Base-by-base conservation (phyloP, 1,140 invertebrate genomes). In the Papilio machaon region DNA sequence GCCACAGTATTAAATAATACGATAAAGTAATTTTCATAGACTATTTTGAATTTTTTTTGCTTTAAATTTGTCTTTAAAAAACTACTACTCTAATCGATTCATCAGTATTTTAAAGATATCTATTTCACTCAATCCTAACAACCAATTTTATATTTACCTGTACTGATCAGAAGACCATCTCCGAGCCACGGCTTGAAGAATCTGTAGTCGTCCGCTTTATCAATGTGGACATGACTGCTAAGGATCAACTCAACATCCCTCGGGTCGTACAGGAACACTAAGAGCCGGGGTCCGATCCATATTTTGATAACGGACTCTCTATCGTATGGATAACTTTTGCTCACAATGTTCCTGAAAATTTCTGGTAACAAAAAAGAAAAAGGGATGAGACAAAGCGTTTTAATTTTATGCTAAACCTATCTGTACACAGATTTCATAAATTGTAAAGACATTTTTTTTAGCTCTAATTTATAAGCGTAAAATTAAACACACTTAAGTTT, bases 131-230 rank as follows among this genome's bases (percentile, higher is more conserved):
- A 30, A 30, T 73, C 19, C 8, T 64, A 15, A 35, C 11, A 70
- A 58, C n/a, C 64, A 23, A 19, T 75, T 46, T 60, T 13, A 75
- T 43, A 89, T 89, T 94, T 93, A 97, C 97, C 97, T 84, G 96
- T 96, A 82, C 96, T 97, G 82, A 97, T 97, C n/a, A 97, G 95
- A 0, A 97, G 96, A 80, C 97, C 97, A 83, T 97, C 95, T 88
- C 97, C 97, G 17, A 97, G 95, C 97, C 97, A 97, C 2, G 97
- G 97, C 84, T 97, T 95, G 91, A 97, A 97, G 92, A 97, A 97
- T 83, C 95, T 95, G 90, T 97, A 97, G 84, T 97, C 97, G 17
- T 95, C 91, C 10, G 96, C 96, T 91, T 97, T 97, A 91, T 97
- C 96, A 73, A 97, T 96, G 91, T 97, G 96, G 7, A 97, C 96